Base-by-base conservation (phyloP, 2,888 invertebrate genomes). In the Himalopsyche kuldschensis region DNA sequence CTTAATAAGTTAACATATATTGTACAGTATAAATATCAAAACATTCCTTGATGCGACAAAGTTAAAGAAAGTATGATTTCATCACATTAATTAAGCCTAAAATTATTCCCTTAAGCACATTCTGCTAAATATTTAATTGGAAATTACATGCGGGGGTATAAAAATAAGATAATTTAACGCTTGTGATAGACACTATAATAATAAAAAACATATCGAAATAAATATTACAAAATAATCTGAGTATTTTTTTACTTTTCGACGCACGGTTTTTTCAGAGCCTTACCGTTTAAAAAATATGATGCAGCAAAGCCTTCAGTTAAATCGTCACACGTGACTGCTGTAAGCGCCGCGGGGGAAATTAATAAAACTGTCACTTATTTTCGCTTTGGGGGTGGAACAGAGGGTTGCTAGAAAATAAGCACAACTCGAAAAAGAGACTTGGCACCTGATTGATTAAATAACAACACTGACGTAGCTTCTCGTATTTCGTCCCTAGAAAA, bases 341-440 rank as follows among this genome's bases (percentile, higher is more conserved):
- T 46, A 78, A 78, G 89, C 88, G 88, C 87, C 88, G 90, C 90
- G 91, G 92, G 92, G 92, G 92, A 94, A 94, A 94, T 94, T 94
- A 94, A 94, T 94, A 94, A 94, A 94, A 93, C 93, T 94, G 94
- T 94, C 94, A 94, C 93, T 94, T 93, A 92, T 93, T 92, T 91
- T 91, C 89, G 90, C 88, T 87, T 82, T 82, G 63, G 47, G 84
- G 41, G 84, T 63, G 78, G 24, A 30, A 20, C 75, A 48, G 76
- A 47, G 85, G 55, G 63, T 41, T 87, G 87, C 84, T 84, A 86
- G 85, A 84, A 77, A 77, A 79, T 78, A 79, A 48, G 78, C 78
- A 17, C 27, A 24, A 30, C 24, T 78, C 47, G 78, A 48, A 47
- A 78, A n/a, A 69, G 69, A 69, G 27, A 69, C 69, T 69, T 69